Base-by-base conservation (phyloP, 2,888 invertebrate species). In the Mythimna albipuncta region DNA sequence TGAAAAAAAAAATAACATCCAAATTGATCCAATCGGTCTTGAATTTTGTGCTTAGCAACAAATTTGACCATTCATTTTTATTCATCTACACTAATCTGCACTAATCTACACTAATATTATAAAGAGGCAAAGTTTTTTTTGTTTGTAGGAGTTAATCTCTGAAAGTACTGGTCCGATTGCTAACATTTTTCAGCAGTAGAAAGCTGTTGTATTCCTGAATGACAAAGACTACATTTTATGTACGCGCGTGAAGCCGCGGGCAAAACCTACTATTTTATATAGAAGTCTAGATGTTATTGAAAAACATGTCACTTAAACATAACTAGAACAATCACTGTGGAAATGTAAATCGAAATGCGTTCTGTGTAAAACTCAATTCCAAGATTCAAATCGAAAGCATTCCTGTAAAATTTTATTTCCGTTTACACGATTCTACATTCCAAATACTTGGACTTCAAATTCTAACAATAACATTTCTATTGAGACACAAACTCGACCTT, bases 401-500 rank as follows among this genome's bases (percentile, higher is more conserved):
- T 55, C n/a, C 6, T 32, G 32, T 26, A 63, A 65, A 58, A 50
- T 50, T 63, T 13, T n/a, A 35, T 74, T 47, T 19, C 6, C 38
- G 50, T 52, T 19, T 50, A 50, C 6, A 69, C 54, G 19, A 59
- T 70, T 38, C n/a, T 13, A 21, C 5, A 55, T 58, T 50, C 11
- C 35, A 21, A 32, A 21, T 41, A 54, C 11, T 57, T 7, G 6
- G n/a, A 58, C 9, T 65, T 26, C 11, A 65, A 66, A 66, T 47
- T 75, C 61, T 2, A 19, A 21, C 58, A 62, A 38, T 52, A 77
- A 52, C 41, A 59, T 50, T 32, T 70, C 11, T 62, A 47, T 77
- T 77, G 70, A 69, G 26, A 65, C 63, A 64, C 70, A 47, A 65
- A 69, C 47, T 50, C 26, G 32, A 69, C 47, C 82, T 70, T 64